Evolutionary conservation across 2,797 vertebrate species (phyloP), one percentile per base, ranked within the genome.

Genomic region (Danio jaintianensis): DNA sequence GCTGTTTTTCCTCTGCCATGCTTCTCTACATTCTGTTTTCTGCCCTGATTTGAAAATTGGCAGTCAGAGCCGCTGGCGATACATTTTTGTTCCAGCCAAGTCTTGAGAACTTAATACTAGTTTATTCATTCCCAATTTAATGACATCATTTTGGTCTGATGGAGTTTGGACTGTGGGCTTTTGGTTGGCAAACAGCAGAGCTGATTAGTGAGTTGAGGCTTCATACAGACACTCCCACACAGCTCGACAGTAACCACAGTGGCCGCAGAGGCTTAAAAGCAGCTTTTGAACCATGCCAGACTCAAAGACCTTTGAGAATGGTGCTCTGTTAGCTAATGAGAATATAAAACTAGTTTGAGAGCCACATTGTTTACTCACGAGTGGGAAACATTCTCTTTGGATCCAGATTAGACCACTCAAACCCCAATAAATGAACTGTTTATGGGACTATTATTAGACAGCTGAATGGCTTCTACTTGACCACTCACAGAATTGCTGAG

Each of bases 281-380:
- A 16, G 73, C 73, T 76, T 81, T 81, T 81, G 72, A 81, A 81
- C 38, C 18, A 11, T 61, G 36, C 55, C 73, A 81, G 72, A 87
- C 89, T 93, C 90, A 91, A 90, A 92, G 89, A 89, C 89, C 86
- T 86, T 79, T 71, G 67, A 83, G 85, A 81, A 72, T 85, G 86
- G 85, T 78, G 18, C 87, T 90, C 85, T 91, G 89, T 90, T 90
- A 90, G 89, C 91, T 92, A 93, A 93, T 90, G 90, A 92, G 91
- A 89, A 87, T 85, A 88, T 92, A 90, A 93, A 93, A 90, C 62
- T 85, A 87, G 40, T 90, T 91, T 91, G 90, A 92, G 89, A 86
- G 88, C 89, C 79, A 59, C 89, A 85, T 83, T 87, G 88, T 92
- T 93, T 92, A 91, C 88, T 91, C 89, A 85, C 88, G 83, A 87